phyloP scores from a whole-genome alignment of 2,888 invertebrate genomes.

The Trissolcus japonicus region DNA sequence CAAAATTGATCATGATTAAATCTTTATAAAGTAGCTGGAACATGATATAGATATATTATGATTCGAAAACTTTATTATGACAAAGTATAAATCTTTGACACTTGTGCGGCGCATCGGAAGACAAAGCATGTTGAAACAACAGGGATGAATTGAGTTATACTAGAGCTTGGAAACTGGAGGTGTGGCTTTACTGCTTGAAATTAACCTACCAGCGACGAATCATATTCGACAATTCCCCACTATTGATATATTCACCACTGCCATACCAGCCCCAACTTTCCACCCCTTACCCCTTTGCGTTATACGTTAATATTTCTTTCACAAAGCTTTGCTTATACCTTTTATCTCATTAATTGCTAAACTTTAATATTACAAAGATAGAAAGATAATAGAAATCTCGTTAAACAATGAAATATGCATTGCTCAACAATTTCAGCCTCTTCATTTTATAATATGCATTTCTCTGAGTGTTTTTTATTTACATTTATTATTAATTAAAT shows the following conservation, averaged over 20 bases:
- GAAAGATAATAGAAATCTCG: constrained; percentile 60
- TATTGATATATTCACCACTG: constrained; percentile 57
- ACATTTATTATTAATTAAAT: too few species aligned
- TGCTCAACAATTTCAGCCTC: constrained; percentile 15
- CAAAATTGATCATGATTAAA: constrained; percentile 6
- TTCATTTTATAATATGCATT: constrained; percentile 11
- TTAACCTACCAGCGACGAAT: constrained; percentile 72
- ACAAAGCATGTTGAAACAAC: constrained; percentile 49
- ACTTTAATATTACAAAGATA: constrained; percentile 71
- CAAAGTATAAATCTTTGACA: constrained; percentile 45
- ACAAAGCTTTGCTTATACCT: constrained; percentile 49
- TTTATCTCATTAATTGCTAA: constrained; percentile 70
- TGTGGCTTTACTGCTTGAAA: constrained; percentile 68
- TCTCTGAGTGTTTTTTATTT: too few species aligned
- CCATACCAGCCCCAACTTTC: constrained; percentile 49
- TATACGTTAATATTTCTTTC: constrained; percentile 53
- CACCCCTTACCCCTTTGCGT: constrained; percentile 40
- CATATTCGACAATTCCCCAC: constrained; percentile 69
- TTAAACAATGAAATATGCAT: constrained; percentile 38
- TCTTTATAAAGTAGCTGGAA: not conserved
- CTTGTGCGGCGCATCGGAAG: constrained; percentile 43
- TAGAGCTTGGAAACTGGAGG: constrained; percentile 60
- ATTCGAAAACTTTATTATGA: constrained; percentile 52
- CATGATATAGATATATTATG: constrained; percentile 39
- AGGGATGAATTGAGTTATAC: constrained; percentile 71